Conservation (phyloP, 2,888 invertebrate species). For the Nomada fucata region DNA sequence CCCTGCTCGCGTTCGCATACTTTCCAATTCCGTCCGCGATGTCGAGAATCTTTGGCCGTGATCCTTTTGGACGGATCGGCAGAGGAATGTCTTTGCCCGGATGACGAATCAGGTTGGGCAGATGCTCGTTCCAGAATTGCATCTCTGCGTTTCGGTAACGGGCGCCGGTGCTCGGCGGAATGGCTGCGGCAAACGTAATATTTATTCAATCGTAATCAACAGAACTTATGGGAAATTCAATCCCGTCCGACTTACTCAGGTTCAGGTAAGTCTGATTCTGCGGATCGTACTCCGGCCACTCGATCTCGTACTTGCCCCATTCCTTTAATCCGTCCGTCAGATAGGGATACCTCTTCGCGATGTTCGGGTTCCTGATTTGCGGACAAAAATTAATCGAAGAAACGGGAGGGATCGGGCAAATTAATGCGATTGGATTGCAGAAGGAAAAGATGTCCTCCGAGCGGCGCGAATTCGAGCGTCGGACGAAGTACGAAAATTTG, state of each 20-base stretch:
- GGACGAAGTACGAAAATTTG: too few relatives aligned
- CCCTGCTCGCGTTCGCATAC: conserved; percentile 73
- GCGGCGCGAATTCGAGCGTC: too few relatives aligned
- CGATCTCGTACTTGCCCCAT: conserved; percentile 89
- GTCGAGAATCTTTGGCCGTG: conserved; percentile 76
- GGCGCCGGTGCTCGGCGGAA: conserved; percentile 90
- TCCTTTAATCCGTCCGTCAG: conserved; percentile 87
- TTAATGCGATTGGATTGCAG: too few relatives aligned
- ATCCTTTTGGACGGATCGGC: conserved; percentile 70
- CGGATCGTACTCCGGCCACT: conserved; percentile 94
- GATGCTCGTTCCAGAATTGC: conserved; percentile 93
- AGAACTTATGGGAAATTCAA: too few relatives aligned
- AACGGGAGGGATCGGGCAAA: not conserved
- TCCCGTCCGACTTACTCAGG: conserved; percentile 87
- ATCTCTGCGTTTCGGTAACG: conserved; percentile 92
- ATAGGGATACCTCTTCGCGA: conserved; percentile 88
- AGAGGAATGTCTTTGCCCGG: conserved; percentile 75
- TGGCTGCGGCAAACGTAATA: conserved; percentile 85
- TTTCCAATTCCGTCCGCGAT: conserved; percentile 76
- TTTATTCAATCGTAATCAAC: conserved; percentile 10
- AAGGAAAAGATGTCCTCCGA: too few relatives aligned
- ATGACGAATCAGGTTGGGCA: conserved; percentile 89
- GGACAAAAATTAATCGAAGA: not conserved
- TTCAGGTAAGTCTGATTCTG: conserved; percentile 91
- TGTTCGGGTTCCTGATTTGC: conserved; percentile 89